A percentile compares a stretch with the other conserved stretches of the same genome.
Evolutionary conservation across 2,888 invertebrate genomes (phyloP).

Genomic region (Liposcelis brunnea): DNA sequence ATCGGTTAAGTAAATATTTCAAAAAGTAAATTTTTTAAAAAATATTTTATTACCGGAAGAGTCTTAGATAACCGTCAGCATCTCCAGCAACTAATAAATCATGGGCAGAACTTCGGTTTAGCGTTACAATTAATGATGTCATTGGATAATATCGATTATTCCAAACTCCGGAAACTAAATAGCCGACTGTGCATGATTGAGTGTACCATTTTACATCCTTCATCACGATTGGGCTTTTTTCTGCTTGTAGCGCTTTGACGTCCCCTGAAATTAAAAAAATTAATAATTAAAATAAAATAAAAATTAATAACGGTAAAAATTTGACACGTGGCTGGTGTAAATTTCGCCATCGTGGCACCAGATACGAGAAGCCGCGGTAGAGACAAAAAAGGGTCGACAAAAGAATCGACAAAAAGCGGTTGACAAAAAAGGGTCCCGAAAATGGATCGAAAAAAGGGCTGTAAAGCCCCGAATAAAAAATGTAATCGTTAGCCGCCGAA

Average conservation of each 20-base stretch:
- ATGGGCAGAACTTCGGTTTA: slow-evolving; percentile 65
- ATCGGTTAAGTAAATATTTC: too few species aligned
- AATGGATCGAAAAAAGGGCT: too few species aligned
- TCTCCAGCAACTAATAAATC: slow-evolving; percentile 74
- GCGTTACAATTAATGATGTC: slow-evolving; percentile 64
- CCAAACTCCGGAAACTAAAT: slow-evolving; percentile 75
- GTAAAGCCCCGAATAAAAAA: too few species aligned
- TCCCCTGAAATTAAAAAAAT: slow-evolving; percentile 46
- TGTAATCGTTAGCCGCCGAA: too few species aligned
- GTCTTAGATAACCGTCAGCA: slow-evolving; percentile 69
- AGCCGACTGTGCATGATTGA: slow-evolving; percentile 73
- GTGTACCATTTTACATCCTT: slow-evolving; percentile 83
- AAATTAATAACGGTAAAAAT: too few species aligned
- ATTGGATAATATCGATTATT: slow-evolving; percentile 76
- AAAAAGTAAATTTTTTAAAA: too few species aligned
- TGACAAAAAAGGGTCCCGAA: too few species aligned
- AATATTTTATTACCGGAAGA: slow-evolving; percentile 45
- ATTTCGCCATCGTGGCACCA: too few species aligned
- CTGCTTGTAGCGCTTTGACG: slow-evolving; percentile 69
- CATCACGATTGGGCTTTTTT: slow-evolving; percentile 77
- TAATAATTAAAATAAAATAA: neutral
- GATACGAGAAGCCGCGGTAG: too few species aligned
- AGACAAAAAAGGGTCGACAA: too few species aligned
- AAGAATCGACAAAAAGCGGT: too few species aligned
- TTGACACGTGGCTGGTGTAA: too few species aligned